Conservation (phyloP, 2,113 vertebrate species). For the Cinclus mexicanus region DNA sequence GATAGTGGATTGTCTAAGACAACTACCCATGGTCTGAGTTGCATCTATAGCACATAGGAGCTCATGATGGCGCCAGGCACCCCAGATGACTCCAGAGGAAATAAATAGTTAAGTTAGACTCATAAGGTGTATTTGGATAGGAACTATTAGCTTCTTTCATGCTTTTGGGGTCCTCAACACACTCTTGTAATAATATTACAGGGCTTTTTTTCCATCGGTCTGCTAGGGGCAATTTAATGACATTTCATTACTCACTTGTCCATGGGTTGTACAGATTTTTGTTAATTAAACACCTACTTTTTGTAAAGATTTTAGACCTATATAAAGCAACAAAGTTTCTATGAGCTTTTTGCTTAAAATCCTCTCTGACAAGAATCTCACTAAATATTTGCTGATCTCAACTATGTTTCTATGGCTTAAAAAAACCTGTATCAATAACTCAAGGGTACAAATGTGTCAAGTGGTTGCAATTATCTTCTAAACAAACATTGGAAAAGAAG, state of each 20-base stretch:
- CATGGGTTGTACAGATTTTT: not conserved
- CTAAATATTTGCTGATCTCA: not conserved
- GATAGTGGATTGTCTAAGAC: not conserved
- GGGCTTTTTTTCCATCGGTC: not conserved
- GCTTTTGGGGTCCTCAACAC: not conserved
- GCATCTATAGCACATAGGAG: not conserved
- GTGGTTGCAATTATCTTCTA: not conserved
- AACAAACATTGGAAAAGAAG: not conserved
- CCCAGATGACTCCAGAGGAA: not conserved
- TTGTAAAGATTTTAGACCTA: not conserved
- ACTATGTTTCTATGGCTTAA: not conserved
- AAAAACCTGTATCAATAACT: constrained; percentile 2
- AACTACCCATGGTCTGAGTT: not conserved
- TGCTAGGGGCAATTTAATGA: not conserved
- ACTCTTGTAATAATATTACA: not conserved
- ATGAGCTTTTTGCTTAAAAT: not conserved
- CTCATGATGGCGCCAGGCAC: not conserved
- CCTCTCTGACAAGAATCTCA: not conserved
- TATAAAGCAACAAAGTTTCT: not conserved
- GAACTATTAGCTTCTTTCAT: not conserved
- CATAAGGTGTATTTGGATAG: not conserved
- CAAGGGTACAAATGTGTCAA: not conserved
- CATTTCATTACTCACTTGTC: not conserved
- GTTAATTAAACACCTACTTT: not conserved
- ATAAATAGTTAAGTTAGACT: not conserved